These are phyloP conservation scores for pig (Sus scrofa) DNA, from an alignment of 2,113 vertebrate species.

Conservation along the genomic window T2T-Sscrofa CM000826.6:155901001-155901500, in stretches of 20 bases:
- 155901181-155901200: not conserved
- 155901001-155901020: not conserved
- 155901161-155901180: not conserved
- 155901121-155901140: fast-evolving
- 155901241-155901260: fast-evolving
- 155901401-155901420: not conserved
- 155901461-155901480: fast-evolving
- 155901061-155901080: too few relatives aligned
- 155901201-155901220: not conserved
- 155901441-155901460: fast-evolving
- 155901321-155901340: fast-evolving
- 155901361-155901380: not conserved
- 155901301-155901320: fast-evolving
- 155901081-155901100: fast-evolving
- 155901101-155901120: not conserved
- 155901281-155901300: too few relatives aligned
- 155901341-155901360: fast-evolving
- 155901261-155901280: too few relatives aligned
- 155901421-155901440: fast-evolving
- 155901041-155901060: fast-evolving
- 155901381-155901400: fast-evolving
- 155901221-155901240: too few relatives aligned
- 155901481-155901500: not conserved
- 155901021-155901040: not conserved
- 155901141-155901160: fast-evolving